phyloP scores from a whole-genome alignment of 2,797 vertebrate genomes.

The Leptodactylus fallax region DNA sequence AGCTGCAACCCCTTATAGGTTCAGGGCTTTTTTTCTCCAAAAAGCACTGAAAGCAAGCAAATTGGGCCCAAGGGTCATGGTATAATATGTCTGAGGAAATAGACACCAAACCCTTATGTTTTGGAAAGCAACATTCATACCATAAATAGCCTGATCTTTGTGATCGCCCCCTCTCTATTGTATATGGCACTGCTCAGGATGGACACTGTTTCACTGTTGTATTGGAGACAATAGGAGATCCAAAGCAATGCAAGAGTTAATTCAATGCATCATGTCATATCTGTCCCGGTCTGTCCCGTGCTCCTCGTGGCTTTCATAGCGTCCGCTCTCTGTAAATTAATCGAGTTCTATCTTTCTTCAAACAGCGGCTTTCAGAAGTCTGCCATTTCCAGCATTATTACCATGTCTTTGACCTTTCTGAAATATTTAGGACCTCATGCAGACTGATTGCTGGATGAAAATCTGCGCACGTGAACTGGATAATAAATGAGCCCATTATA shows the following conservation, averaged over 20 bases:
- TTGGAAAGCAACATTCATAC: not conserved
- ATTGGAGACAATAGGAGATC: not conserved
- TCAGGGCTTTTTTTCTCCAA: not conserved
- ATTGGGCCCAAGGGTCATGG: not conserved
- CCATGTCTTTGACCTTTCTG: constrained; percentile 59
- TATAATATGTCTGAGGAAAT: not conserved
- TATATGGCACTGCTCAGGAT: not conserved
- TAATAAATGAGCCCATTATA: constrained; percentile 45
- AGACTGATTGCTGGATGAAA: constrained; percentile 49
- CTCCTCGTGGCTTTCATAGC: not conserved
- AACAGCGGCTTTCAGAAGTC: not conserved
- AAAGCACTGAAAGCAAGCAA: not conserved
- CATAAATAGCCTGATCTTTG: not conserved
- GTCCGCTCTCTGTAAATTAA: constrained; percentile 39
- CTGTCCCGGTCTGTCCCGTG: not conserved
- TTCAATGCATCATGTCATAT: not conserved
- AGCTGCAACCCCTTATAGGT: no score
- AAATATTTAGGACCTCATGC: constrained; percentile 63
- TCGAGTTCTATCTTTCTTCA: constrained; percentile 34
- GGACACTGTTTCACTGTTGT: not conserved
- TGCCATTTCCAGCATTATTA: constrained; percentile 56
- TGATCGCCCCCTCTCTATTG: not conserved
- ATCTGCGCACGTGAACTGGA: constrained; percentile 35
- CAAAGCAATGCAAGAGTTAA: constrained; percentile 21
- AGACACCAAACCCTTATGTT: not conserved